Base-by-base conservation (phyloP, 2,113 vertebrate species). In the Macrotis lagotis region DNA sequence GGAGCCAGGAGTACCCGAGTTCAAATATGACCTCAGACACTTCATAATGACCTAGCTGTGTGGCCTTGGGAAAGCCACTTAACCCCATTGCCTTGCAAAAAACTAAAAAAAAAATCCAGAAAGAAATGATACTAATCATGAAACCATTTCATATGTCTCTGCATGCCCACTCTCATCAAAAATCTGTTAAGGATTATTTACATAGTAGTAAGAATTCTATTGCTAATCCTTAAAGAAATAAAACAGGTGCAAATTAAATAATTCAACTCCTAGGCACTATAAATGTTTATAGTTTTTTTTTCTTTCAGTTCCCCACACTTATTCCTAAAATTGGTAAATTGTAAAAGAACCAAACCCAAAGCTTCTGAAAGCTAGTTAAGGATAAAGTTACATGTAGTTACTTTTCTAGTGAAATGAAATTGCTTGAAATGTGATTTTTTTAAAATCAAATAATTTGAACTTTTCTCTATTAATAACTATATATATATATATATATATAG, bases 381-480 rank as follows among this genome's bases (percentile, higher is more conserved):
- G 22, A 59, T 89, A 93, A 96, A 95, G 25, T 91, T 94, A 49
- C 97, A 95, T 89, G 37, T 52, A 50, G 25, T 52, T 91, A n/a
- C n/a, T 93, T 91, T 94, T 94, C 25, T 44, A 25, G 25, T 44
- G n/a, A 26, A 94, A 91, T 91, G 3, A 59, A 92, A 90, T 91
- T 50, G 49, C 74, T 92, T 91, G 44, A 96, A 47, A 37, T 89
- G 1, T 95, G 19, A 91, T 83, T 95, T 83, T 83, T 88, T 66
- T 91, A 91, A 90, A 59, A 92, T 92, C 50, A 83, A 51, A 74
- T 95, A 95, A 31, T 94, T 51, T n/a, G n/a, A n/a, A n/a, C n/a
- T n/a, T 91, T 90, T 92, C 48, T 88, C 22, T 92, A 92, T 91
- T 51, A 50, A 31, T 92, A 44, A 49, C 44, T 74, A 66, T 52